Evolutionary conservation across 2,888 invertebrate species (phyloP), one percentile per base, ranked within the genome.

Genomic region (Amblyjoppa fuscipennis): DNA sequence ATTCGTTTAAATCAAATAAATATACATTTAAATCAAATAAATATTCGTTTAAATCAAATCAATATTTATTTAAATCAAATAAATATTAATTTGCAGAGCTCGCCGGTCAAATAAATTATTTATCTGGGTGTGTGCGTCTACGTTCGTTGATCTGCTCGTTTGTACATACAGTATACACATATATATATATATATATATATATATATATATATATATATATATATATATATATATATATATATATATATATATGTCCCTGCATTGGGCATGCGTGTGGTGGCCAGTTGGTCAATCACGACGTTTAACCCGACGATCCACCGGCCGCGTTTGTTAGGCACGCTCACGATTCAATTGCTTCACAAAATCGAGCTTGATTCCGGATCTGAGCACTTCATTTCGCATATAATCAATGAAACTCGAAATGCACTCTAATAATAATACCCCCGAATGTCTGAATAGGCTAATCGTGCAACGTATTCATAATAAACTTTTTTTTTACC

Each of bases 221-320:
- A 20, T 20, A 20, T 20, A 20, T 20, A 20, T 20, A 20, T 20
- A 20, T 20, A 20, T 20, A 20, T 20, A 20, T 20, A 20, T 20
- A 20, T 20, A 20, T 1, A n/a, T 20, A 7, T 16, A 16, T 13
- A 16, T 4, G 45, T 45, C 16, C 3, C 16, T 45, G 3, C 73
- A 28, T 73, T 28, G 73, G 53, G 61, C 49, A 69, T 77, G 31
- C 70, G 64, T 45, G 81, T 77, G 79, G 78, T 81, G 86, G 85
- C 81, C 83, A 77, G 78, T 84, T 73, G 84, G 84, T 81, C 80
- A 88, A 89, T 89, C 87, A 82, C 83, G 66, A 76, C 87, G 87
- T 83, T 89, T 90, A 87, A 89, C 89, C 88, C 81, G 83, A 88
- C 88, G 87, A 89, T 89, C 89, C 81, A 82, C 78, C 84, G 84